Conservation (phyloP, 2,113 vertebrate genomes). For the Catharus minimus region DNA sequence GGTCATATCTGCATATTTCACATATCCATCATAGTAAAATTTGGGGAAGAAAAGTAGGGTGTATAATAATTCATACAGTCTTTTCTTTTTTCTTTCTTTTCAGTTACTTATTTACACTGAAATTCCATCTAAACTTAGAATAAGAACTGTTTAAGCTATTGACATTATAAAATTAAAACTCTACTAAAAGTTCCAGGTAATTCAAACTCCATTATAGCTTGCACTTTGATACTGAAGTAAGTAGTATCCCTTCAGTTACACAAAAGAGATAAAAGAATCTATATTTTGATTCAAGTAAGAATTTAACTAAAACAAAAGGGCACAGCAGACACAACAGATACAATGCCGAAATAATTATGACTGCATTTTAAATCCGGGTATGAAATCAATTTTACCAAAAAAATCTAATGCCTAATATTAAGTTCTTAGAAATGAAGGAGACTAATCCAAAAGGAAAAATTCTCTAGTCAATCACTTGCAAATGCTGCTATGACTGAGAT, state of each 20-base stretch:
- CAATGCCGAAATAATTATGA: neutral
- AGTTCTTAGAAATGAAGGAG: neutral
- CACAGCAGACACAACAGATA: neutral
- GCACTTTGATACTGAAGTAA: neutral
- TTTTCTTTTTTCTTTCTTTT: neutral
- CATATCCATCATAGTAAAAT: neutral
- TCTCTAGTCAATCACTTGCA: neutral
- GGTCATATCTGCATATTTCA: slow-evolving; percentile 5
- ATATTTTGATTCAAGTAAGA: neutral
- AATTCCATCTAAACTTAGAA: neutral
- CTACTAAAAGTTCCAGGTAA: neutral
- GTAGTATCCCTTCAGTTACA: neutral
- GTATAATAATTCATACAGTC: neutral
- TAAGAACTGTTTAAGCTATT: neutral
- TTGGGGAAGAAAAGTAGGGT: neutral
- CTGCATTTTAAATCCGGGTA: neutral
- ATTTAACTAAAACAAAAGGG: neutral
- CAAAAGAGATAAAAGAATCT: neutral
- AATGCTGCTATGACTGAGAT: neutral
- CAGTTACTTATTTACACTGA: neutral
- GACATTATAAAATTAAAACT: neutral
- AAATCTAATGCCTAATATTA: neutral
- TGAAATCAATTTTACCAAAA: neutral
- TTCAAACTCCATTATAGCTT: neutral
- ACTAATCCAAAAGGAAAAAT: neutral